Evolutionary conservation across 2,888 invertebrate species (phyloP).

Genomic region (Oithona nana): DNA sequence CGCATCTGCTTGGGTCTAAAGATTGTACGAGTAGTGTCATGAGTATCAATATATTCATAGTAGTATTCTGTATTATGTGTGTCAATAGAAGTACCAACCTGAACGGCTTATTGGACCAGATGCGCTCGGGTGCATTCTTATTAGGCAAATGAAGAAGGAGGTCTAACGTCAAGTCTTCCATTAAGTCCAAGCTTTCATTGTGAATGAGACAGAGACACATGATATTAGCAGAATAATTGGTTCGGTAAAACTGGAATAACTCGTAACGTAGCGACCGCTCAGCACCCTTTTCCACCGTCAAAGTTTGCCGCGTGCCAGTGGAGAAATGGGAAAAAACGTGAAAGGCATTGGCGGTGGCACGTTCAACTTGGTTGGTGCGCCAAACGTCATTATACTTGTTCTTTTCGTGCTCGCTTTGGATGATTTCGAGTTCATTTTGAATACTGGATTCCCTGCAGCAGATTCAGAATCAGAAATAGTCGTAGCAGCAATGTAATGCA

Average conservation of each 20-base stretch:
- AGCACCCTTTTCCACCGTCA: background rate
- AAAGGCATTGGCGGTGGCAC: constrained; percentile 6
- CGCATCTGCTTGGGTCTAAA: constrained; percentile 1
- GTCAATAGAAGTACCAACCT: too few species aligned
- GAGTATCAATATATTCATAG: too few species aligned
- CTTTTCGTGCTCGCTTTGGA: constrained; percentile 17
- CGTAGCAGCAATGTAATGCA: too few species aligned
- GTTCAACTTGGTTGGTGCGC: constrained; percentile 16
- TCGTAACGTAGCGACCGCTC: constrained; percentile 12
- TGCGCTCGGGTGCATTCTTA: constrained; percentile 13
- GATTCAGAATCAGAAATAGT: too few species aligned
- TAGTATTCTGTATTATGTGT: too few species aligned
- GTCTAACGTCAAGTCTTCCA: constrained; percentile 4
- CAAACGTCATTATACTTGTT: constrained; percentile 14
- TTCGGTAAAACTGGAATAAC: constrained; percentile 10
- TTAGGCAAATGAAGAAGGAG: constrained; percentile 1
- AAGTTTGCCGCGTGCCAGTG: constrained; percentile 4
- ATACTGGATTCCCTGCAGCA: constrained; percentile 7
- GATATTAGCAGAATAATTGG: constrained; percentile 15
- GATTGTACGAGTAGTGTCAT: too few species aligned
- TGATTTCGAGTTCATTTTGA: constrained; percentile 14
- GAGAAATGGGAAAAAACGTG: constrained; percentile 14
- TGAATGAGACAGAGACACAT: constrained; percentile 14
- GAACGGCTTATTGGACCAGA: constrained; percentile 10
- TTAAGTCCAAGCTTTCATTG: constrained; percentile 3